A percentile compares a stretch with the other conserved stretches of the same genome.
These are phyloP conservation scores for Corythoichthys intestinalis DNA, from an alignment of 2,113 vertebrate genomes.

Conservation along the genomic window DNA sequence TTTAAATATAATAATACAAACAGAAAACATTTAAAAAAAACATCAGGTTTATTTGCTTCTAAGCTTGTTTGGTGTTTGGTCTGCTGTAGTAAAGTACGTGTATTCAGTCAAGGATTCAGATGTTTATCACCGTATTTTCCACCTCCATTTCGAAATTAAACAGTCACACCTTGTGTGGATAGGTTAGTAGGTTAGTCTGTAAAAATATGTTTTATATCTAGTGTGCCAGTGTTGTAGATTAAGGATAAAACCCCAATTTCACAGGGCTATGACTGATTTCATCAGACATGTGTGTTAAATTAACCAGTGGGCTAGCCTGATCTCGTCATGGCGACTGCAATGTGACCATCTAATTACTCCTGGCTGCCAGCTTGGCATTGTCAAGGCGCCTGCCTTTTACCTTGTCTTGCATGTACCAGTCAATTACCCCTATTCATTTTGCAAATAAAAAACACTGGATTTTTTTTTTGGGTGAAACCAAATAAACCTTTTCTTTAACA, in stretches of 20 bases:
- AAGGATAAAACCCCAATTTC: neutral
- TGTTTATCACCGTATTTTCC: neutral
- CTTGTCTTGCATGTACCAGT: constrained; percentile 54
- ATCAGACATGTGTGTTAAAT: constrained; percentile 52
- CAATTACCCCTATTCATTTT: constrained; percentile 64
- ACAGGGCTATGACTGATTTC: constrained; percentile 27
- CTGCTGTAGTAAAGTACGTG: neutral
- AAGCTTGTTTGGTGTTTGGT: neutral
- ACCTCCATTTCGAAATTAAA: neutral
- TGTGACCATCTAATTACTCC: constrained; percentile 52
- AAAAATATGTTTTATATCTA: neutral
- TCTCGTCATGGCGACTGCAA: constrained; percentile 54
- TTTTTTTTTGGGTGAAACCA: constrained; percentile 63
- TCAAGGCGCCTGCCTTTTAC: constrained; percentile 49
- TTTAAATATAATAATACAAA: neutral
- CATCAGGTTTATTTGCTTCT: neutral
- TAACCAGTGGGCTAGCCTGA: constrained; percentile 45
- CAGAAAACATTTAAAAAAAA: neutral
- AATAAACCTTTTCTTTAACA: constrained; percentile 41
- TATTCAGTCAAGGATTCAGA: neutral
- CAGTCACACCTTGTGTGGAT: neutral
- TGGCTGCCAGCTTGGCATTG: constrained; percentile 58
- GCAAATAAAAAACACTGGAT: constrained; percentile 55
- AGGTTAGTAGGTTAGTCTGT: neutral
- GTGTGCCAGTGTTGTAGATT: constrained; percentile 7